Percentiles rank a stretch among this genome's conserved stretches.
Conservation (phyloP, 2,888 invertebrate genomes). For the Plebejus argus region DNA sequence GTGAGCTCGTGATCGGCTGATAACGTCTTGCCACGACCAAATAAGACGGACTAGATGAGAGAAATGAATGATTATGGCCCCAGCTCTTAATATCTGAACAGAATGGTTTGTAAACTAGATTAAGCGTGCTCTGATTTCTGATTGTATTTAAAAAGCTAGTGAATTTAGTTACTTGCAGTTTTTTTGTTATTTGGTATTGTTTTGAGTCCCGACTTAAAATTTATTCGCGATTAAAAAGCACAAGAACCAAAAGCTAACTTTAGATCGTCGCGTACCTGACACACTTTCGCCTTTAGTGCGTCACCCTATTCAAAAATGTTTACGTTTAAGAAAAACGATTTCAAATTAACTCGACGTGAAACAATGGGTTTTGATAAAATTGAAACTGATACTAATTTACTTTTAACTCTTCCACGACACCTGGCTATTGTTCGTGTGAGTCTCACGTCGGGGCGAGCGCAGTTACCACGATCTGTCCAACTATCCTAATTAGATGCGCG, state of each 20-base stretch:
- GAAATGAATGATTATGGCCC: constrained; percentile 10
- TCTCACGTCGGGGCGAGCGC: neutral
- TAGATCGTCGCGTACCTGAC: neutral
- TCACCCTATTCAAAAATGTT: neutral
- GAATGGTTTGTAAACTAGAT: neutral
- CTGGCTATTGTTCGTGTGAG: constrained; percentile 13
- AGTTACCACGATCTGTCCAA: constrained; percentile 33
- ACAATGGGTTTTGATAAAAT: constrained; percentile 11
- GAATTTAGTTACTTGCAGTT: neutral
- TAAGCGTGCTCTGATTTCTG: neutral
- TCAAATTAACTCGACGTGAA: constrained; percentile 16
- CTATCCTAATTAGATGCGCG: constrained; percentile 20
- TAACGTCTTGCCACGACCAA: constrained; percentile 43
- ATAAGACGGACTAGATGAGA: constrained; percentile 37
- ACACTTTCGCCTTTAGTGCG: constrained; percentile 4
- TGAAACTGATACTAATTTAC: constrained; percentile 21
- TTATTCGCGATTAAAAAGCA: neutral
- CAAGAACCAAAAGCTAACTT: neutral
- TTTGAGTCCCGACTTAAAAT: neutral
- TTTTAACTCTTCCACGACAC: constrained; percentile 1
- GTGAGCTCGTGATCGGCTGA: constrained; percentile 44
- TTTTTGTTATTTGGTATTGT: neutral
- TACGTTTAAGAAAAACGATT: constrained; percentile 1
- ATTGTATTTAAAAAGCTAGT: neutral
- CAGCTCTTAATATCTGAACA: constrained; percentile 13